Conservation (phyloP, 2,113 vertebrate species). For the Pangasianodon gigas region DNA sequence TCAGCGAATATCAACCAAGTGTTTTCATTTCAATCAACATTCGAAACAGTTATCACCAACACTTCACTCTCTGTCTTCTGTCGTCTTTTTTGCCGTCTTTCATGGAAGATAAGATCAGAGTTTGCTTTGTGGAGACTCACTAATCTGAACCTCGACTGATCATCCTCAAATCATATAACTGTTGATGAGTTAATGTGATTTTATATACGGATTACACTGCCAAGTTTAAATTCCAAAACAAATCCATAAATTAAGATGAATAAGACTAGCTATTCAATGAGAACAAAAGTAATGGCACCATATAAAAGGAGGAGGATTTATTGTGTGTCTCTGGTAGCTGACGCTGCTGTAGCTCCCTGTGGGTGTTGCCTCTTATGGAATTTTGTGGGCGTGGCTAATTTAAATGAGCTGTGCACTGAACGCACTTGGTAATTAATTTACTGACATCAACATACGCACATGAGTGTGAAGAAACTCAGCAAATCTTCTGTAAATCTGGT, state of each 20-base stretch:
- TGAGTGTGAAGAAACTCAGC: neutral
- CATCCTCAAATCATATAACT: no score
- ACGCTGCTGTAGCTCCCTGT: neutral
- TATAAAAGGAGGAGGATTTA: neutral
- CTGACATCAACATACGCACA: neutral
- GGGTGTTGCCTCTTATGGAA: neutral
- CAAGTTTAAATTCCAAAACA: neutral
- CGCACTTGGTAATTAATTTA: neutral
- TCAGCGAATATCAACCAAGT: no score
- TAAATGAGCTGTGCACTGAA: neutral
- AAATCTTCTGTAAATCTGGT: neutral
- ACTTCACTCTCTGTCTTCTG: no score
- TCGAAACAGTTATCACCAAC: no score
- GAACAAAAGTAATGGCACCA: neutral
- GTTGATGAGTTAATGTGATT: no score
- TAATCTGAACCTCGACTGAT: no score
- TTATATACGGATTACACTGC: no score
- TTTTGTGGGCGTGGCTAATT: neutral
- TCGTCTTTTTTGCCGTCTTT: no score
- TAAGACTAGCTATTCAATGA: neutral
- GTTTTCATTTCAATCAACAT: no score
- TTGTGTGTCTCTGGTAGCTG: neutral
- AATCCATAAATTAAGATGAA: neutral
- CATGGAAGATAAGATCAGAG: no score
- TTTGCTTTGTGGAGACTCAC: no score